Evolutionary conservation across 2,113 vertebrate genomes (phyloP), one percentile per base, ranked within the genome.

Genomic region (Heterotilapia buettikoferi): DNA sequence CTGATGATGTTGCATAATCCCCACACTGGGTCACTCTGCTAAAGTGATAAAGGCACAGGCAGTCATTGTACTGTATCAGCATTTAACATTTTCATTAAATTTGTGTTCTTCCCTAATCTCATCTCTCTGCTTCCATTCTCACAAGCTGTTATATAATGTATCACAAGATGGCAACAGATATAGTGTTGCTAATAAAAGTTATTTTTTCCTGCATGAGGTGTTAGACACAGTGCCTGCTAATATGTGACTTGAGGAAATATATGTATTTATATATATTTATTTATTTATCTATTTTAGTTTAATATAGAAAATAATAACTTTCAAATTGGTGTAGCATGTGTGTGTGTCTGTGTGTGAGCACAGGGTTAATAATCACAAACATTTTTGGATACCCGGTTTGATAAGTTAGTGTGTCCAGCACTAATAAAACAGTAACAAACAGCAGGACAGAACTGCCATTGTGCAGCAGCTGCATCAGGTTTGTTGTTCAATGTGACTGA

Each of bases 1-100:
- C 88, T 84, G 90, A 89, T 92, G 90, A 92, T 92, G 90, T 94
- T 95, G 92, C 91, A 89, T 94, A 94, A 95, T 93, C 89, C 82
- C 86, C 89, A 85, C 68, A 92, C 86, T 91, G 81, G 86, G 84
- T 93, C 84, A 90, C 86, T 92, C 86, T 89, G 83, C 86, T 85
- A 26, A 82, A 89, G 66, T 82, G 92, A 90, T 93, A 88, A 87
- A 93, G 83, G 57, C 83, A 89, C 85, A 90, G 82, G 57, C 87
- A 43, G 73, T 59, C 59, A 57, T 84, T 85, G 57, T 45, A 66
- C 66, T 57, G 38, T 81, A 80, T 66, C 83, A 86, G 53, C 59
- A 84, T 86, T 92, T 92, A 87, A 87, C 82, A 47, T 89, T 85
- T 89, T 89, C 83, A 88, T 87, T 90, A 71, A 90, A 92, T 80